A percentile compares a stretch with the other conserved stretches of the same genome.
Evolutionary conservation across 2,797 vertebrate genomes (phyloP).

Genomic region (Lepilemur septentrionalis): DNA sequence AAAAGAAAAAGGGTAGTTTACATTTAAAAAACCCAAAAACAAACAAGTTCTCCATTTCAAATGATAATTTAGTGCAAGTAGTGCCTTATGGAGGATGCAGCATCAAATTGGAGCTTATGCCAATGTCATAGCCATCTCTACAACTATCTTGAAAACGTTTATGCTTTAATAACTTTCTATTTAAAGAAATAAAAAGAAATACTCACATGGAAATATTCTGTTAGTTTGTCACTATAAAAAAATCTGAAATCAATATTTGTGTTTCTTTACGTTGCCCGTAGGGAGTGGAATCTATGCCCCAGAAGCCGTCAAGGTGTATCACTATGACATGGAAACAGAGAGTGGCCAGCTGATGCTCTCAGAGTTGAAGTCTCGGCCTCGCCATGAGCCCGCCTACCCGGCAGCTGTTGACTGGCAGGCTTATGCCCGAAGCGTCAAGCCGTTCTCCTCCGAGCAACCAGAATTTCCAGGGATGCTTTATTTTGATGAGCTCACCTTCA

Average conservation of each 20-base stretch:
- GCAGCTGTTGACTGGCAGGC: conserved; percentile 75
- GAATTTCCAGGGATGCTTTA: conserved; percentile 79
- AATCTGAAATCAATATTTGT: neutral
- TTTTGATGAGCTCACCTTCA: conserved; percentile 80
- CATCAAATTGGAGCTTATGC: neutral
- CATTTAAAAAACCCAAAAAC: neutral
- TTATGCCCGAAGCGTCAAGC: conserved; percentile 59
- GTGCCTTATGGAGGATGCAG: neutral
- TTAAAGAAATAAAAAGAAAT: neutral
- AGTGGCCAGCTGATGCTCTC: conserved; percentile 80
- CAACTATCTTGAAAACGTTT: neutral
- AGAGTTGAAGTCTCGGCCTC: conserved; percentile 75
- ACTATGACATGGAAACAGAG: conserved; percentile 81
- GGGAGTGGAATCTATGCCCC: conserved; percentile 84
- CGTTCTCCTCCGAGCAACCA: neutral
- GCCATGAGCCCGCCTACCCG: neutral
- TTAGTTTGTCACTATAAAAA: neutral
- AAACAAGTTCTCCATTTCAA: neutral
- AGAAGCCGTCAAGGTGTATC: conserved; percentile 70
- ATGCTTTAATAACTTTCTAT: neutral
- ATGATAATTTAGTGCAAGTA: neutral
- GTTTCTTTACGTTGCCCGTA: conserved; percentile 36
- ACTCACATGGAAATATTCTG: neutral
- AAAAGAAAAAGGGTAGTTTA: neutral
- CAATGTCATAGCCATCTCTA: neutral